Percentiles rank a stretch among this genome's conserved stretches.
Evolutionary conservation across 1,140 invertebrate genomes (phyloP).

Genomic region (Vanessa atalanta): DNA sequence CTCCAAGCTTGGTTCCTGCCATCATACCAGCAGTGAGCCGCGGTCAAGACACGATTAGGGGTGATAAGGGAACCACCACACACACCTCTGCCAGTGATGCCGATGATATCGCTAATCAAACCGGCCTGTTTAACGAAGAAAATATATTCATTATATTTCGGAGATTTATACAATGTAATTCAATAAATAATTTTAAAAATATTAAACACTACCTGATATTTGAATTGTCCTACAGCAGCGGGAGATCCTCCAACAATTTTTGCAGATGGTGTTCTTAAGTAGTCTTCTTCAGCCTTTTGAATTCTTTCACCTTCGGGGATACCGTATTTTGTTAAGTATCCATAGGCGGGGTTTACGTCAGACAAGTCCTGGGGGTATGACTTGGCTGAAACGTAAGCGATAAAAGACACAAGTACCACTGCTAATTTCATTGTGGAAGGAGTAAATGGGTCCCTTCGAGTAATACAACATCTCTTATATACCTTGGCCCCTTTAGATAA

Average conservation of each 20-base stretch:
- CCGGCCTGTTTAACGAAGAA: constrained; percentile 43
- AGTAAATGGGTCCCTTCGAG: background rate
- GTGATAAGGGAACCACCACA: constrained; percentile 51
- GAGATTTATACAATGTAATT: no score
- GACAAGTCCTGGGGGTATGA: background rate
- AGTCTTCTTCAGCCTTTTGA: constrained; percentile 51
- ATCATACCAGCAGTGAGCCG: constrained; percentile 60
- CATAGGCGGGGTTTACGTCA: constrained; percentile 42
- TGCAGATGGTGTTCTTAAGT: constrained; percentile 23
- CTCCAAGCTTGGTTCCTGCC: constrained; percentile 47
- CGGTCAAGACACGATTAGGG: constrained; percentile 43
- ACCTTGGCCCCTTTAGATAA: constrained; percentile 11
- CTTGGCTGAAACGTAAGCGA: constrained; percentile 32
- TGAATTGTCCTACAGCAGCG: constrained; percentile 40
- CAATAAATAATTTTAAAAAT: no score
- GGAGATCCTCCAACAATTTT: constrained; percentile 51
- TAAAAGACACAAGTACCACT: constrained; percentile 33
- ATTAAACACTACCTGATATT: constrained; percentile 38
- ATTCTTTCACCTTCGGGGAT: constrained; percentile 57
- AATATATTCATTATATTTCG: no score
- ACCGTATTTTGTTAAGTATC: constrained; percentile 51
- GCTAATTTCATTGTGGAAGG: constrained; percentile 35
- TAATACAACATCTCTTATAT: constrained; percentile 21
- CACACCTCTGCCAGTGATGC: constrained; percentile 35
- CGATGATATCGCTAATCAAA: constrained; percentile 43